Percentiles rank a stretch among this genome's conserved stretches.
Evolutionary conservation across 2,113 vertebrate species (phyloP).

Genomic region (Galemys pyrenaicus): DNA sequence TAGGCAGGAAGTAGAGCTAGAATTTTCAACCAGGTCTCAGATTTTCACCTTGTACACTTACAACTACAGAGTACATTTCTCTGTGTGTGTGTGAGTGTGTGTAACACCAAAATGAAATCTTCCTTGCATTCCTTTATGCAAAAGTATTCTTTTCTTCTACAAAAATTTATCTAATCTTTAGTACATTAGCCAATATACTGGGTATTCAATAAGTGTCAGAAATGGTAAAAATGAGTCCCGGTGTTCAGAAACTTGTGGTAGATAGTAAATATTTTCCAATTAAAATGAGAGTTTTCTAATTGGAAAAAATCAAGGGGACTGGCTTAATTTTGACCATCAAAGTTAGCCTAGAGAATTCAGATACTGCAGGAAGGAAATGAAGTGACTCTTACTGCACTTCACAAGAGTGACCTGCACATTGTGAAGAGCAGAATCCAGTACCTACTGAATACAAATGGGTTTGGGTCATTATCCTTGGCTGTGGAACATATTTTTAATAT

Average conservation of each 20-base stretch:
- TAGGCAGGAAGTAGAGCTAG: background rate
- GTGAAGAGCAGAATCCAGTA: slow-evolving; percentile 1
- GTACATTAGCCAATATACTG: background rate
- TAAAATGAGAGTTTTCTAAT: slow-evolving; percentile 41
- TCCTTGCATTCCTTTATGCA: background rate
- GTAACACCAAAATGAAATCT: too few relatives aligned
- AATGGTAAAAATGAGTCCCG: slow-evolving; percentile 1
- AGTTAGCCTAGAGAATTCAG: slow-evolving; percentile 53
- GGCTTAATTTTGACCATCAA: background rate
- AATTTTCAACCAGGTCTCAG: background rate
- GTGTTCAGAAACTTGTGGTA: background rate
- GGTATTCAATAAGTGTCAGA: background rate
- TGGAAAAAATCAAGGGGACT: background rate
- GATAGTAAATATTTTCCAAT: slow-evolving; percentile 14
- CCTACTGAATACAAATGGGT: slow-evolving; percentile 43
- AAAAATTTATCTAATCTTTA: background rate
- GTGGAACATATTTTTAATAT: slow-evolving; percentile 65
- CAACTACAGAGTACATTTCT: background rate
- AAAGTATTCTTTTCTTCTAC: background rate
- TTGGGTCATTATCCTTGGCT: slow-evolving; percentile 38
- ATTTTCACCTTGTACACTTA: background rate
- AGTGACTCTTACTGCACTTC: slow-evolving; percentile 33
- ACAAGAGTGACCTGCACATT: background rate
- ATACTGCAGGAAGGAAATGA: slow-evolving; percentile 48
- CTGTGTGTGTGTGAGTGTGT: background rate